Evolutionary conservation across 2,797 vertebrate species (phyloP).

Genomic region (Neoniphon sammara): DNA sequence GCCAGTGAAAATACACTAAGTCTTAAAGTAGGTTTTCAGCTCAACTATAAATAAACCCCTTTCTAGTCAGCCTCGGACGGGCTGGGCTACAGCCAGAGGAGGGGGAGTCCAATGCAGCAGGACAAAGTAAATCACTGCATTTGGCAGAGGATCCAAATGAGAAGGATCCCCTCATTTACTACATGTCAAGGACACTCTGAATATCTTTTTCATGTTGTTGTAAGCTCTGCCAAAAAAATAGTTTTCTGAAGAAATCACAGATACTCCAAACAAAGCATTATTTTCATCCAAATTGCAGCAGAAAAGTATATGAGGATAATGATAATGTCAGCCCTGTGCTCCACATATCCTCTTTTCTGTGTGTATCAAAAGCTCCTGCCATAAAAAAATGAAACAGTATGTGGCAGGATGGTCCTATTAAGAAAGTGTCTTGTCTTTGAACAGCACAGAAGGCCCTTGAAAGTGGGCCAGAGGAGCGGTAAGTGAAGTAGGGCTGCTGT

Average conservation of each 20-base stretch:
- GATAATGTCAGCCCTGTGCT: conserved; percentile 14
- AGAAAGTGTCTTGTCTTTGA: conserved; percentile 78
- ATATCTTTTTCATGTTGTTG: conserved; percentile 17
- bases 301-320: not conserved
- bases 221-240: not conserved
- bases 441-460: conserved; percentile 66
- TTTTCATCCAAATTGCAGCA: not conserved
- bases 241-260: not conserved
- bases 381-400: conserved; percentile 16
- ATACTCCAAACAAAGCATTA: not conserved
- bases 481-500: conserved; percentile 81
- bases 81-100: conserved; percentile 68
- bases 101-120: conserved; percentile 70
- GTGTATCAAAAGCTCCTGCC: conserved; percentile 12
- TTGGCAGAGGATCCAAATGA: conserved; percentile 48
- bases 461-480: conserved; percentile 81
- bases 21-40: conserved; percentile 87
- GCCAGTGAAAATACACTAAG: conserved; percentile 75
- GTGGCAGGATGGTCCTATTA: conserved; percentile 47
- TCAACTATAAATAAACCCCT: conserved; percentile 86
- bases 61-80: conserved; percentile 73
- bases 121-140: conserved; percentile 65
- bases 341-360: conserved; percentile 6
- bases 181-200: conserved; percentile 23
- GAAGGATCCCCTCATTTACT: conserved; percentile 25